A percentile compares a stretch with the other conserved stretches of the same genome.
These are phyloP conservation scores for Dendrocincla tyrannina DNA, from an alignment of 2,797 vertebrate species.

Conservation along the genomic window DNA sequence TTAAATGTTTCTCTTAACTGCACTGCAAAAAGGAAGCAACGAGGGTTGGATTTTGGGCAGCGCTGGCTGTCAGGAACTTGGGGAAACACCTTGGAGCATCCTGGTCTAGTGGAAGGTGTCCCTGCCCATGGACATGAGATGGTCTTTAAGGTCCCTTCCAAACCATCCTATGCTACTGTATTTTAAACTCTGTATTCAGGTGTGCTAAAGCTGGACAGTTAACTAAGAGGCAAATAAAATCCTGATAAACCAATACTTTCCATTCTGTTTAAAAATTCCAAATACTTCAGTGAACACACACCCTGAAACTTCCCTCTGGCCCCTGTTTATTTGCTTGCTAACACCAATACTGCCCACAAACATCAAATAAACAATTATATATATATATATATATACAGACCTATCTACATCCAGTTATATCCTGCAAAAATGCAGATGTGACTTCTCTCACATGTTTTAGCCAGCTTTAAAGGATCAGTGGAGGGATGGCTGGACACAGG, in stretches of 20 bases:
- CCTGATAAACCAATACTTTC: not conserved
- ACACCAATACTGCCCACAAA: not conserved
- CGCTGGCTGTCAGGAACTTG: not conserved
- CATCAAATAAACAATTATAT: not conserved
- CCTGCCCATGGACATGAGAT: not conserved
- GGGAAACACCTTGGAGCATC: not conserved
- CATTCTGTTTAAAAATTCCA: not conserved
- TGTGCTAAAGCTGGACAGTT: not conserved
- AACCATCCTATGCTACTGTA: no score
- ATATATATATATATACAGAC: not conserved
- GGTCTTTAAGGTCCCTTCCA: not conserved
- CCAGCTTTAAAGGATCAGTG: not conserved
- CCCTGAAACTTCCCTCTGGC: not conserved
- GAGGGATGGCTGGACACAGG: not conserved
- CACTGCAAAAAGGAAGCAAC: not conserved
- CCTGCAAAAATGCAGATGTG: not conserved
- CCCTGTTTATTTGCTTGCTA: not conserved
- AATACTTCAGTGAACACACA: not conserved
- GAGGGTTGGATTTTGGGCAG: not conserved
- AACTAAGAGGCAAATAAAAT: not conserved
- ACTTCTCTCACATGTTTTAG: not conserved
- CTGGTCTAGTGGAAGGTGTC: not conserved
- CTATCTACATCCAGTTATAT: not conserved
- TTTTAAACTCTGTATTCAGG: not conserved
- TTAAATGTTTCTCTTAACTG: not conserved